Evolutionary conservation across 2,797 vertebrate genomes (phyloP).

Genomic region (Ispidina lecontei): DNA sequence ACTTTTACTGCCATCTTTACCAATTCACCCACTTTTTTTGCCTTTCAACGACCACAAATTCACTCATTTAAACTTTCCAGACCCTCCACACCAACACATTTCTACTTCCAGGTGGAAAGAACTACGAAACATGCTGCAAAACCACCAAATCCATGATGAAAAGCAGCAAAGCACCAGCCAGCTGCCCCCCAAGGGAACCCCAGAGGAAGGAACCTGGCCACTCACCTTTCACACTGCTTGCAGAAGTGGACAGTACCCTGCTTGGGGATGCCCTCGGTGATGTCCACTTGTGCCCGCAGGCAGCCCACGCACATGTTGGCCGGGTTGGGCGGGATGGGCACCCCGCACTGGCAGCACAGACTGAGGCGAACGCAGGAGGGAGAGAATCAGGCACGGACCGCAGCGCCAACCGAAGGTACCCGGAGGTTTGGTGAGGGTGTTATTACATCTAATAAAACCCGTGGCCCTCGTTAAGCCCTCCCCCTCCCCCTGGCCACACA

Average conservation of each 20-base stretch:
- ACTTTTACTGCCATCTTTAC: neutral
- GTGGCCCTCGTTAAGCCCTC: no score
- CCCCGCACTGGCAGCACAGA: constrained; percentile 94
- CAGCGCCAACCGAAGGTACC: no score
- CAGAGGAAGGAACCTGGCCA: neutral
- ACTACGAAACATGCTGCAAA: accelerated
- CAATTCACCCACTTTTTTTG: accelerated
- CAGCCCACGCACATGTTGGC: constrained; percentile 97
- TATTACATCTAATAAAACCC: no score
- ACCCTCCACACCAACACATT: no score
- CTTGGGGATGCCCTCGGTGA: constrained; percentile 96
- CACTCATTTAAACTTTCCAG: no score
- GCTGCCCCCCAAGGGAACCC: no score
- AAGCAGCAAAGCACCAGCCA: no score
- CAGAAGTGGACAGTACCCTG: constrained; percentile 93
- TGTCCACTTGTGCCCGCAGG: constrained; percentile 85
- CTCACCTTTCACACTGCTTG: constrained; percentile 95
- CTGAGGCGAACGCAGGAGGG: constrained; percentile 68
- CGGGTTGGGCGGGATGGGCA: constrained; percentile 91
- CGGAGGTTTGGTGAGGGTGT: no score
- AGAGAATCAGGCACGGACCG: neutral
- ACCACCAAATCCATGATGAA: accelerated
- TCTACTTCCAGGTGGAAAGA: neutral
- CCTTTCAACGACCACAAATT: neutral
- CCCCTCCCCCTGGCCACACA: no score